Base-by-base conservation (phyloP, 2,888 invertebrate genomes). In the Amphipoea oculea region DNA sequence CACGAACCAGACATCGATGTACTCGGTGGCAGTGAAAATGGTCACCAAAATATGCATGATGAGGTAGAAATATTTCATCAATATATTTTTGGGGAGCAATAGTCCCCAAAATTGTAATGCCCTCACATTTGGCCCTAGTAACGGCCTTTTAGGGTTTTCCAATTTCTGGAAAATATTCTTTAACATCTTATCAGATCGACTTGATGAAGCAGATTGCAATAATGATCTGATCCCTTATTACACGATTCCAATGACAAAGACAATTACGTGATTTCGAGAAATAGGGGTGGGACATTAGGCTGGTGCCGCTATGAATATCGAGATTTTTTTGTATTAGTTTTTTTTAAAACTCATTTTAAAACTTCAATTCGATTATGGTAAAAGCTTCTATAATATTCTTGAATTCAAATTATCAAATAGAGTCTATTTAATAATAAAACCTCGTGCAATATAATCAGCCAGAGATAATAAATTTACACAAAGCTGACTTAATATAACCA, bases 21-120 rank as follows among this genome's bases (percentile, higher is more conserved):
- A 95, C 81, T 96, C 96, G 0, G 96, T 94, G 0, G 92, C 92
- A 1, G 94, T 94, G 57, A 96, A 96, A 23, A 95, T 42, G 0
- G 91, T 92, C 0, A 96, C 94, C 4, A 92, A 86, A 11, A 94
- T n/a, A 89, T 96, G 95, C 90, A 96, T 92, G 14, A 92, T 76
- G 0, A 95, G 69, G 79, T 95, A 96, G 54, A 96, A 91, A 77
- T 84, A 89, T 87, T 89, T 93, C 78, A 87, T 92, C 0, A 80
- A 85, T 14, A 57, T 14, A 66, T 91, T 93, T 40, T 93, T 84
- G 0, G 96, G 96, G n/a, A 96, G 85, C 5, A 96, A 70, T 0
- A 96, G 79, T 0, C 96, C 96, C 96, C 96, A 96, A 79, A 96
- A 96, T 88, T 95, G 83, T 48, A 96, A 86, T 0, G 94, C 93